These are phyloP conservation scores for Rhinogobius similis DNA, from an alignment of 2,113 vertebrate genomes.

Conservation along the genomic window DNA sequence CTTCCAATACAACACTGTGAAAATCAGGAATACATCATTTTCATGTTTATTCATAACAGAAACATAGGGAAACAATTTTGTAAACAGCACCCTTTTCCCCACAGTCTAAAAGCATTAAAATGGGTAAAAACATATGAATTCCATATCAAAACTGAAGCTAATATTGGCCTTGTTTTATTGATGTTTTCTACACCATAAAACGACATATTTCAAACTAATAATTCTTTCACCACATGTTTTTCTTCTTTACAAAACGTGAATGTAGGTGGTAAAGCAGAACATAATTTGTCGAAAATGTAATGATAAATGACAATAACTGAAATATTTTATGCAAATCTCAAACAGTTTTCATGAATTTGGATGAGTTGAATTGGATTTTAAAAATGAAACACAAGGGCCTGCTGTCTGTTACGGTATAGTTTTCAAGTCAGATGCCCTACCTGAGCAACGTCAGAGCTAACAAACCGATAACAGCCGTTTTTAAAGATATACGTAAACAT, in stretches of 20 bases:
- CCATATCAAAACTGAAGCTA: conserved; percentile 4
- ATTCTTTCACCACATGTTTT: neutral
- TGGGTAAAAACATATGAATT: neutral
- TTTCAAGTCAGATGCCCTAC: neutral
- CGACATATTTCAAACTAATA: neutral
- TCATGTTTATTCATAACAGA: neutral
- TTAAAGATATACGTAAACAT: too few species aligned
- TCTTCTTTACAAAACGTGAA: neutral
- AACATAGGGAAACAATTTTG: neutral
- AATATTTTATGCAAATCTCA: too few species aligned
- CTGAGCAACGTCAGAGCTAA: too few species aligned
- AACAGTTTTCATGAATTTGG: too few species aligned
- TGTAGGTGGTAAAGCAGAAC: neutral
- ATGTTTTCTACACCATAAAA: neutral
- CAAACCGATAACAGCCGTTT: too few species aligned
- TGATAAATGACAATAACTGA: neutral
- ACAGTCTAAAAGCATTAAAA: conserved; percentile 5
- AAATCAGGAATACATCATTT: neutral
- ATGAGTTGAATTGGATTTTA: too few species aligned
- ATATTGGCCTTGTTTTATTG: neutral
- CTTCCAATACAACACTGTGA: neutral
- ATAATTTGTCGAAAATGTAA: neutral
- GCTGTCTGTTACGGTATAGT: too few species aligned
- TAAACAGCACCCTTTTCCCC: conserved; percentile 1
- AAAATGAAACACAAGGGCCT: too few species aligned